Evolutionary conservation across 2,888 invertebrate species (phyloP).

Genomic region (Folsomia manolachei): DNA sequence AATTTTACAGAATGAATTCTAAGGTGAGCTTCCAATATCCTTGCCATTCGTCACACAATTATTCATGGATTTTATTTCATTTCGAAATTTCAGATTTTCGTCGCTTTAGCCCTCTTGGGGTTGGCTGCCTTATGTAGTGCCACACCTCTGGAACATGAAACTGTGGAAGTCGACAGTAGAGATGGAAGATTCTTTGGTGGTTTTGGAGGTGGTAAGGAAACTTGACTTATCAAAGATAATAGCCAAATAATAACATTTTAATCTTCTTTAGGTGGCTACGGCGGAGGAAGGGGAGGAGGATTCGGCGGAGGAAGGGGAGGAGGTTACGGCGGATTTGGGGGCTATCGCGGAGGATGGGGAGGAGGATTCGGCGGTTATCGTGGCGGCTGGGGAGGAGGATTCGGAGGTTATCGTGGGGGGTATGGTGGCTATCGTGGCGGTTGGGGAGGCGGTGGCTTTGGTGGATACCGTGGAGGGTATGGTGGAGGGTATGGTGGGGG

Average conservation of each 20-base stretch:
- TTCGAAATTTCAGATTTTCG: neutral
- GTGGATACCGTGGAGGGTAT: neutral
- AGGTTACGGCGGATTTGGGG: neutral
- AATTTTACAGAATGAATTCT: too few species aligned
- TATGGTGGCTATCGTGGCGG: neutral
- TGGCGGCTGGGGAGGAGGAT: neutral
- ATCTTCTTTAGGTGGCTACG: neutral
- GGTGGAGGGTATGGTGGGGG: neutral
- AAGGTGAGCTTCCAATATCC: too few species aligned
- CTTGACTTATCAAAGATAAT: too few species aligned
- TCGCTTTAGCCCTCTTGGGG: neutral
- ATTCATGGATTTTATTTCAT: too few species aligned
- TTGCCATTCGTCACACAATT: too few species aligned
- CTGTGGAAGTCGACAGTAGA: neutral
- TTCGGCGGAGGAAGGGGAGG: neutral
- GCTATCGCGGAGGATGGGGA: neutral
- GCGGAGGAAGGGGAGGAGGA: neutral
- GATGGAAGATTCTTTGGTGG: neutral
- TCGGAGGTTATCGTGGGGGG: neutral
- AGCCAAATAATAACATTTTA: too few species aligned
- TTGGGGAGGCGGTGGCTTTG: neutral
- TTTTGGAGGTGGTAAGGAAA: neutral
- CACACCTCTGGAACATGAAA: neutral
- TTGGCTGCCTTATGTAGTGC: neutral
- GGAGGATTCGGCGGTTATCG: neutral